Percentiles rank a stretch among this genome's conserved stretches.
Evolutionary conservation across 2,888 invertebrate species (phyloP).

Genomic region (Vandiemenella viatica): DNA sequence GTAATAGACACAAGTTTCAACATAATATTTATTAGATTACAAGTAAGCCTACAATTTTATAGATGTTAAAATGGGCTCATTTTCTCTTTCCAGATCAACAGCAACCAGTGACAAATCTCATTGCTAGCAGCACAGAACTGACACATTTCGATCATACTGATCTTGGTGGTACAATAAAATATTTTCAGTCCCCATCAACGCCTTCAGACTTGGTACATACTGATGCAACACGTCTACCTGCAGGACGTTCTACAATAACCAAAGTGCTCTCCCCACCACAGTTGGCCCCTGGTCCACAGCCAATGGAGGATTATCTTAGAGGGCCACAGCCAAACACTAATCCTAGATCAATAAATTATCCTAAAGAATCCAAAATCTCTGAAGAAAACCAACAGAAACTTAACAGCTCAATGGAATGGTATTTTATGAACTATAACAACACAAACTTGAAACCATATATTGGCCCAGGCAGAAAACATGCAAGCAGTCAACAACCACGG

Average conservation of each 20-base stretch:
- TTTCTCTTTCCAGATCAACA: no score
- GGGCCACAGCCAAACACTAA: conserved; percentile 16
- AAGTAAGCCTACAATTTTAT: no score
- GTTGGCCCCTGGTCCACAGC: conserved; percentile 16
- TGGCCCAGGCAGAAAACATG: conserved; percentile 19
- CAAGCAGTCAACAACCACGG: no score
- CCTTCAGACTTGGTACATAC: no score
- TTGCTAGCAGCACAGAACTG: no score
- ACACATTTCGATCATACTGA: no score
- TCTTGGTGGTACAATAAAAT: no score
- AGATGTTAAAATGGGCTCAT: no score
- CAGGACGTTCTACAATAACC: conserved; percentile 42
- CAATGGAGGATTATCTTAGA: conserved; percentile 20
- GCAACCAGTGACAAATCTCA: no score
- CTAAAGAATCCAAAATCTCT: conserved; percentile 15
- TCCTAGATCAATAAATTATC: background rate
- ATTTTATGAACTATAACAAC: conserved; percentile 71
- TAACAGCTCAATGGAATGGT: conserved; percentile 39
- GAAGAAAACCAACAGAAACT: conserved; percentile 10
- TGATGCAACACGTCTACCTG: conserved; percentile 26
- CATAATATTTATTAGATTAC: no score
- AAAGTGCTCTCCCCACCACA: conserved; percentile 37
- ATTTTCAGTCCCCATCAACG: no score
- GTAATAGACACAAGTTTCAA: no score
- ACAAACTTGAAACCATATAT: conserved; percentile 36